These are phyloP conservation scores for Dasypolia templi DNA, from an alignment of 2,888 invertebrate species.

Conservation along the genomic window DNA sequence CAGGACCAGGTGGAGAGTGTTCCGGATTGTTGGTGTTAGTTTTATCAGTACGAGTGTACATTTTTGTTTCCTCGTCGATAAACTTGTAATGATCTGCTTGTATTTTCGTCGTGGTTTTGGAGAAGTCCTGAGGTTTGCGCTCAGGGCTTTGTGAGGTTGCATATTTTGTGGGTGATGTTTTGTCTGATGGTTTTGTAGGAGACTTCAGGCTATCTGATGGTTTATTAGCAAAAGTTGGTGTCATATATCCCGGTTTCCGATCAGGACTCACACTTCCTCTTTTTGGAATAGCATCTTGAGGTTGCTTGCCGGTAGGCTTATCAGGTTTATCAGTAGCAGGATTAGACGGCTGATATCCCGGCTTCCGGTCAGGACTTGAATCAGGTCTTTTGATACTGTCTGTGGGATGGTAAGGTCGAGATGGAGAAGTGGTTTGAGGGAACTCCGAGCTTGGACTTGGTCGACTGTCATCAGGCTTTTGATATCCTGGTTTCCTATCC, in stretches of 20 bases:
- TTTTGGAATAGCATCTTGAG: slow-evolving; percentile 47
- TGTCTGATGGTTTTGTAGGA: slow-evolving; percentile 63
- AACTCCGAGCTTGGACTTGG: slow-evolving; percentile 31
- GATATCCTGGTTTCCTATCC: slow-evolving; percentile 65
- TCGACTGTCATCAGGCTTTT: slow-evolving; percentile 45
- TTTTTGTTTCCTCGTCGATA: slow-evolving; percentile 86
- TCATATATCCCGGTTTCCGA: slow-evolving; percentile 79
- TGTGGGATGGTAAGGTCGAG: slow-evolving; percentile 36
- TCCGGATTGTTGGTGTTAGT: slow-evolving; percentile 58
- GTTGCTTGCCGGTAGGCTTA: slow-evolving; percentile 39
- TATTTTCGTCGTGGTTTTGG: slow-evolving; percentile 65
- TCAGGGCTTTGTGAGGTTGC: slow-evolving; percentile 68
- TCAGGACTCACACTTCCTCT: slow-evolving; percentile 68
- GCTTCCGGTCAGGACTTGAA: slow-evolving; percentile 66
- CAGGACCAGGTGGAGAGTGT: slow-evolving; percentile 16
- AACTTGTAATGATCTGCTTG: slow-evolving; percentile 83
- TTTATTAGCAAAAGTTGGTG: slow-evolving; percentile 74
- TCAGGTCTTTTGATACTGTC: slow-evolving; percentile 43
- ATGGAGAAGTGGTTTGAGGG: slow-evolving; percentile 50
- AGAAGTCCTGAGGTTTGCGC: slow-evolving; percentile 57
- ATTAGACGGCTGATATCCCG: slow-evolving; percentile 38
- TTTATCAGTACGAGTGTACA: slow-evolving; percentile 74
- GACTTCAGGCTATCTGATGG: slow-evolving; percentile 61
- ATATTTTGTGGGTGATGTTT: slow-evolving; percentile 69
- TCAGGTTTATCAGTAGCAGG: slow-evolving; percentile 22